A percentile compares a stretch with the other conserved stretches of the same genome.
Conservation (phyloP, 2,888 invertebrate genomes). For the Oscheius myriophilus region DNA sequence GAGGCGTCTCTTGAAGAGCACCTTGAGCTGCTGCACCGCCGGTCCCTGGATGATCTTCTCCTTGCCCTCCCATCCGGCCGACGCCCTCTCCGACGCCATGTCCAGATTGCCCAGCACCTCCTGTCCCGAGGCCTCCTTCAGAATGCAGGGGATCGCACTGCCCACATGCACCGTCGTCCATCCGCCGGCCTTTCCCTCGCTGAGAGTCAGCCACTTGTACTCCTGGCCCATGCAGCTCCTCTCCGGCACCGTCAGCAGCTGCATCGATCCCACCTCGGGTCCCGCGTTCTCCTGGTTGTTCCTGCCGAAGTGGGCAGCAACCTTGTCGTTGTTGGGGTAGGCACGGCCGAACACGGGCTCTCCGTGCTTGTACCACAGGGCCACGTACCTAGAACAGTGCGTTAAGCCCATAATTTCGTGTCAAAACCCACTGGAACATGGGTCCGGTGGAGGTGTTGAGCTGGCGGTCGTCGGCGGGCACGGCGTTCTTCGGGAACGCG, state of each 20-base stretch:
- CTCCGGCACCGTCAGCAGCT: slow-evolving; percentile 50
- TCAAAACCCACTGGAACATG: slow-evolving; percentile 37
- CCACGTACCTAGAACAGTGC: slow-evolving; percentile 44
- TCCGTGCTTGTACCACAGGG: slow-evolving; percentile 63
- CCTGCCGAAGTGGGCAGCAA: slow-evolving; percentile 51
- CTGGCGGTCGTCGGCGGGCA: slow-evolving; percentile 50
- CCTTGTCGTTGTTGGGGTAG: slow-evolving; percentile 49
- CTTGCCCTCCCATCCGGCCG: slow-evolving; percentile 56
- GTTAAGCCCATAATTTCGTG: neutral
- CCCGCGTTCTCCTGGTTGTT: slow-evolving; percentile 60
- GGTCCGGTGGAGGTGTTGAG: slow-evolving; percentile 46
- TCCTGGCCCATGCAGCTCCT: slow-evolving; percentile 44
- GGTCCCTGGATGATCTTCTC: slow-evolving; percentile 47
- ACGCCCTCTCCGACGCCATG: slow-evolving; percentile 49
- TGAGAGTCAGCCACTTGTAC: slow-evolving; percentile 57
- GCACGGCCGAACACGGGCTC: slow-evolving; percentile 58
- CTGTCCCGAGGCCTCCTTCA: slow-evolving; percentile 52
- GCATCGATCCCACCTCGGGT: slow-evolving; percentile 58
- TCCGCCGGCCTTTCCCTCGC: slow-evolving; percentile 43
- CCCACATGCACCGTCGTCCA: slow-evolving; percentile 57
- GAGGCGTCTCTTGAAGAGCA: slow-evolving; percentile 37
- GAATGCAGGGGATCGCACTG: slow-evolving; percentile 51
- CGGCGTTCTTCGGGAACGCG: slow-evolving; percentile 47
- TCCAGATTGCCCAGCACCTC: slow-evolving; percentile 58
- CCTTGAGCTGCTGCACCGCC: slow-evolving; percentile 35